These are phyloP conservation scores for Porites australiensis DNA, from an alignment of 64 coral and sea anemone genomes.

Conservation along the genomic window DNA sequence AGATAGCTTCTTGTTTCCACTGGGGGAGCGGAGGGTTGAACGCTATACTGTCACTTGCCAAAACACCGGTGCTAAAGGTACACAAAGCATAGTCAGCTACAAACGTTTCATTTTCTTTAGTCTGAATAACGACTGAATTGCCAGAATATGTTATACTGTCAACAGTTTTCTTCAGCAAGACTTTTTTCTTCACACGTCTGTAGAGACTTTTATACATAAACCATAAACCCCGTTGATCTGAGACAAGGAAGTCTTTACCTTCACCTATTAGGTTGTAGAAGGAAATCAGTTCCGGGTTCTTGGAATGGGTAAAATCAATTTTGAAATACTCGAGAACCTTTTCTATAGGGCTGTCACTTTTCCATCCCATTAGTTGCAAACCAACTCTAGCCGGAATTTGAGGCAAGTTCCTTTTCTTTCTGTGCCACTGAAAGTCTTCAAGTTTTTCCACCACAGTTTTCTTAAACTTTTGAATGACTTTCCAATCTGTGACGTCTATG, in stretches of 20 bases:
- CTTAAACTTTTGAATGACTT: not conserved
- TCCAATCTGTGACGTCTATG: constrained; percentile 32
- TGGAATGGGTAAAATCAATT: constrained; percentile 16
- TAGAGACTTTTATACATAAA: not conserved
- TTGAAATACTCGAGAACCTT: constrained; percentile 44
- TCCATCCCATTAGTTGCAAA: constrained; percentile 41
- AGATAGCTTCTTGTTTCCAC: constrained; percentile 74
- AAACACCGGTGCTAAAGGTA: constrained; percentile 59
- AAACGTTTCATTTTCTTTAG: constrained; percentile 10
- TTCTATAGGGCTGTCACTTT: constrained; percentile 24
- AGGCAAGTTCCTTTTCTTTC: not conserved
- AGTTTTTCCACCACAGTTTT: not conserved
- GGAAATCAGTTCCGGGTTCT: not conserved
- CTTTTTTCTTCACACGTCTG: not conserved
- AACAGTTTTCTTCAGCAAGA: constrained; percentile 6
- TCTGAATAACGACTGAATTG: not conserved
- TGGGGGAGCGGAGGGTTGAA: constrained; percentile 52
- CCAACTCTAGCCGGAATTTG: constrained; percentile 54
- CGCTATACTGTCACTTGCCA: constrained; percentile 32
- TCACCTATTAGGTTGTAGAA: constrained; percentile 5
- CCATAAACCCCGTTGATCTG: constrained; percentile 18
- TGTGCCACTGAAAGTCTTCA: constrained; percentile 15
- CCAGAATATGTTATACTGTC: constrained; percentile 4
- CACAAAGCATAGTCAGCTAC: constrained; percentile 41
- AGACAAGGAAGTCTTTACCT: constrained; percentile 37